Conservation (phyloP, 2,113 vertebrate genomes). For the Scomber colias region DNA sequence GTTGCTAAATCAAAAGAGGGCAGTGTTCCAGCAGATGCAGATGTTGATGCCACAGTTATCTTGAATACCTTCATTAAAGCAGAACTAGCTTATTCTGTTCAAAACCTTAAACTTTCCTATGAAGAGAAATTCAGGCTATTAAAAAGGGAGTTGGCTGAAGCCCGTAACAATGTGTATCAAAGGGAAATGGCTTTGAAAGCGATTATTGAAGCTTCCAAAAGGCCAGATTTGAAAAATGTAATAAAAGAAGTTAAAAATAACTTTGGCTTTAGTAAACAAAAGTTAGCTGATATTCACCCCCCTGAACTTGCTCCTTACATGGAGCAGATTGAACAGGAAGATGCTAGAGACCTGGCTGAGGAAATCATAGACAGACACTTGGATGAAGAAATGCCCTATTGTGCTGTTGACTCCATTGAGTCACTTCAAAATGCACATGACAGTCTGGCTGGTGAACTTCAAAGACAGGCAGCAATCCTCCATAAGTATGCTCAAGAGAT, state of each 20-base stretch:
- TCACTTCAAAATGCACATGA: slow-evolving; percentile 84
- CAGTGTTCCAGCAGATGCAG: slow-evolving; percentile 52
- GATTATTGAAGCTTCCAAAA: slow-evolving; percentile 85
- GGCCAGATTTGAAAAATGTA: slow-evolving; percentile 85
- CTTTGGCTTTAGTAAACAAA: slow-evolving; percentile 72
- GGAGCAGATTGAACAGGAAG: slow-evolving; percentile 81
- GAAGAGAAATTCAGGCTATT: slow-evolving; percentile 88
- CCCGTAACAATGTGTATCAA: slow-evolving; percentile 86
- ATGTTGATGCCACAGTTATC: slow-evolving; percentile 57
- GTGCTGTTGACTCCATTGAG: slow-evolving; percentile 78
- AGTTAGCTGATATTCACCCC: slow-evolving; percentile 73
- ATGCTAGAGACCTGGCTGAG: slow-evolving; percentile 71
- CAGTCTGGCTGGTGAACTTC: slow-evolving; percentile 89
- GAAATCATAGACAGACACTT: slow-evolving; percentile 81
- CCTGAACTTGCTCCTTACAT: slow-evolving; percentile 82
- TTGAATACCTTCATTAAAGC: slow-evolving; percentile 86
- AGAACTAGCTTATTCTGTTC: slow-evolving; percentile 89
- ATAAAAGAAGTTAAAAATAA: slow-evolving; percentile 86
- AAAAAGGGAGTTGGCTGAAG: slow-evolving; percentile 88
- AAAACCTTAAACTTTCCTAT: slow-evolving; percentile 89
- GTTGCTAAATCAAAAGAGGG: slow-evolving; percentile 46
- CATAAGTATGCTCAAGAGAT: slow-evolving; percentile 88
- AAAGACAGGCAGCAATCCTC: slow-evolving; percentile 88
- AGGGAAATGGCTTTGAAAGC: slow-evolving; percentile 87
- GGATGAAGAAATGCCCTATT: slow-evolving; percentile 41